Percentiles rank a stretch among this genome's conserved stretches.
Conservation (phyloP, 1,140 invertebrate species). For the Chlorops oryzae region DNA sequence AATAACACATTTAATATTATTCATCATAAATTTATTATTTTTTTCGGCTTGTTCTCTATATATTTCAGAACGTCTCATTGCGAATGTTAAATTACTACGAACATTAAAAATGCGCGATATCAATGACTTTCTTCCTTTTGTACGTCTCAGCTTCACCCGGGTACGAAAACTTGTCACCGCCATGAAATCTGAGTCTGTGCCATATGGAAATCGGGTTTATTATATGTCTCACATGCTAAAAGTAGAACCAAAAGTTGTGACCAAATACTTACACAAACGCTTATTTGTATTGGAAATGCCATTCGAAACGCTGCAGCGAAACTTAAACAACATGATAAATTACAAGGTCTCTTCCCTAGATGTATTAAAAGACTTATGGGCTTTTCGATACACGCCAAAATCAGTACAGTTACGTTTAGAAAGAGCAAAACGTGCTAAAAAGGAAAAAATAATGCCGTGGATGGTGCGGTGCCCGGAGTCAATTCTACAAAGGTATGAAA, state of each 20-base stretch:
- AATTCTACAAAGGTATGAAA: constrained; percentile 44
- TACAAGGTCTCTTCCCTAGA: constrained; percentile 47
- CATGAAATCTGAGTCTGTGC: constrained; percentile 19
- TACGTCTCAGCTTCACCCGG: constrained; percentile 28
- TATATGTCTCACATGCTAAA: constrained; percentile 38
- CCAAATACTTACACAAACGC: constrained; percentile 37
- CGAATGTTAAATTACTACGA: constrained; percentile 15
- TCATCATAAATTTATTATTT: too few species aligned
- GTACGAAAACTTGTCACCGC: constrained; percentile 27
- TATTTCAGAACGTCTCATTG: constrained; percentile 13
- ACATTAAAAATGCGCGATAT: constrained; percentile 30
- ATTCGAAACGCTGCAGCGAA: constrained; percentile 40
- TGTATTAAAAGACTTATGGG: constrained; percentile 52
- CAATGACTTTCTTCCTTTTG: constrained; percentile 41
- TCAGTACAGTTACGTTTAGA: constrained; percentile 45
- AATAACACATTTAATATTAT: too few species aligned
- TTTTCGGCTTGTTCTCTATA: too few species aligned
- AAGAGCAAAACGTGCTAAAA: constrained; percentile 43
- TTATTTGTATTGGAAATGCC: constrained; percentile 45
- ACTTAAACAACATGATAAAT: constrained; percentile 39
- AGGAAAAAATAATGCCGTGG: constrained; percentile 53
- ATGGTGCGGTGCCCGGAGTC: constrained; percentile 51
- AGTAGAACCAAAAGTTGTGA: constrained; percentile 28
- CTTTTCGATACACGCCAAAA: constrained; percentile 48
- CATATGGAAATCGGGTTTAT: constrained; percentile 37